These are phyloP conservation scores for Bombus haemorrhoidalis DNA, from an alignment of 1,140 invertebrate genomes.

Conservation along the genomic window DNA sequence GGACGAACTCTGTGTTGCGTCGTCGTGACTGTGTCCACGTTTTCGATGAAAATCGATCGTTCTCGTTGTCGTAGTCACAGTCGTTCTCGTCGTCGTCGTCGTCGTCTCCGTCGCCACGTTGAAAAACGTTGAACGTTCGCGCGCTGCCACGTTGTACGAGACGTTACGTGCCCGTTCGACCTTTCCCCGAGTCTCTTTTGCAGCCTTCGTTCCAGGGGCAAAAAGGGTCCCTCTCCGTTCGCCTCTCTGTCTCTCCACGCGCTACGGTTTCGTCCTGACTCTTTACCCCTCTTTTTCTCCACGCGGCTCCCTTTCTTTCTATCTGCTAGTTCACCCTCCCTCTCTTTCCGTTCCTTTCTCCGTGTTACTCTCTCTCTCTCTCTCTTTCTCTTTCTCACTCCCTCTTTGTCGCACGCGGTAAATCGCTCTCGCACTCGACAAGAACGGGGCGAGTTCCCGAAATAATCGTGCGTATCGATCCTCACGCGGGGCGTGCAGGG, in stretches of 20 bases:
- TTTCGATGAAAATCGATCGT: constrained; percentile 68
- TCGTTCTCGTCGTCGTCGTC: not conserved
- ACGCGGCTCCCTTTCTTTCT: constrained; percentile 22
- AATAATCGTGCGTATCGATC: constrained; percentile 74
- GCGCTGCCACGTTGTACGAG: constrained; percentile 23
- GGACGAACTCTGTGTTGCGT: constrained; percentile 8
- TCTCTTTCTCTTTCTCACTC: not conserved
- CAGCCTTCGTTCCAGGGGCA: constrained; percentile 63
- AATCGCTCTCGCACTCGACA: constrained; percentile 53
- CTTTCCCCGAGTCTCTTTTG: constrained; percentile 58
- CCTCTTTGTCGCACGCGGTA: constrained; percentile 35
- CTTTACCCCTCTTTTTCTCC: constrained; percentile 26
- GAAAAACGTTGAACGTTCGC: constrained; percentile 50
- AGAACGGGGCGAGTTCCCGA: constrained; percentile 70
- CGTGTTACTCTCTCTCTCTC: not conserved
- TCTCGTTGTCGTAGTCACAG: not conserved
- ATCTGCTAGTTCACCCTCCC: not conserved
- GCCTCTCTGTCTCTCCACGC: constrained; percentile 19
- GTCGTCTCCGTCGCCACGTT: not conserved
- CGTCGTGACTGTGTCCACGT: constrained; percentile 48
- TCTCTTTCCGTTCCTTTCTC: not conserved
- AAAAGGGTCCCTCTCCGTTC: constrained; percentile 50
- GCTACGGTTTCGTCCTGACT: constrained; percentile 14
- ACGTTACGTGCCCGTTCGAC: constrained; percentile 65
- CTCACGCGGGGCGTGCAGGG: constrained; percentile 64